Evolutionary conservation across 2,888 invertebrate species (phyloP).

Genomic region (Nymphalis urticae): DNA sequence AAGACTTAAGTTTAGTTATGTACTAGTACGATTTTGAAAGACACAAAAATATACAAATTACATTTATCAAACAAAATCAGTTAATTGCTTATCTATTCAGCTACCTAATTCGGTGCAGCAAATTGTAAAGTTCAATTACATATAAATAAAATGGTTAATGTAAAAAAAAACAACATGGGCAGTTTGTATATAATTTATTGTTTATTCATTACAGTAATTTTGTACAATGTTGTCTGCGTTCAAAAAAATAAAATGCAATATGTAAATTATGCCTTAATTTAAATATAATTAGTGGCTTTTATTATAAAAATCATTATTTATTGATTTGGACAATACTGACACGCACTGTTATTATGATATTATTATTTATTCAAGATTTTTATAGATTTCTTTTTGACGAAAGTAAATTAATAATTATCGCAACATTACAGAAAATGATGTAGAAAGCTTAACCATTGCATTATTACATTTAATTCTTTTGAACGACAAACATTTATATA

Average conservation of each 20-base stretch:
- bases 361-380: too few relatives aligned
- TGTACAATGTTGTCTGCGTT: constrained; percentile 71
- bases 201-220: constrained; percentile 75
- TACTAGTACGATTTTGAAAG: too few relatives aligned
- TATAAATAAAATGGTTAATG: too few relatives aligned
- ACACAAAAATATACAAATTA: too few relatives aligned
- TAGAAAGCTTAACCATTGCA: not conserved
- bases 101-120: too few relatives aligned
- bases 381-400: too few relatives aligned
- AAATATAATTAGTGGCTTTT: constrained; percentile 37
- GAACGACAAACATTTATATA: constrained; percentile 44
- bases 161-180: constrained; percentile 56
- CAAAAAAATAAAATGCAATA: constrained; percentile 75
- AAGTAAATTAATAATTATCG: too few relatives aligned
- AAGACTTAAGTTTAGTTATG: too few relatives aligned
- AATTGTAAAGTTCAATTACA: too few relatives aligned
- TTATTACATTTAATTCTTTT: constrained; percentile 54
- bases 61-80: too few relatives aligned
- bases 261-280: constrained; percentile 43
- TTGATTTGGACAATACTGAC: not conserved
- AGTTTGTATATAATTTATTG: constrained; percentile 78
- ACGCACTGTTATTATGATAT: not conserved
- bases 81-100: too few relatives aligned
- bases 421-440: too few relatives aligned
- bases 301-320: not conserved